Evolutionary conservation across 2,888 invertebrate species (phyloP).

Genomic region (Drosophila phalerata): DNA sequence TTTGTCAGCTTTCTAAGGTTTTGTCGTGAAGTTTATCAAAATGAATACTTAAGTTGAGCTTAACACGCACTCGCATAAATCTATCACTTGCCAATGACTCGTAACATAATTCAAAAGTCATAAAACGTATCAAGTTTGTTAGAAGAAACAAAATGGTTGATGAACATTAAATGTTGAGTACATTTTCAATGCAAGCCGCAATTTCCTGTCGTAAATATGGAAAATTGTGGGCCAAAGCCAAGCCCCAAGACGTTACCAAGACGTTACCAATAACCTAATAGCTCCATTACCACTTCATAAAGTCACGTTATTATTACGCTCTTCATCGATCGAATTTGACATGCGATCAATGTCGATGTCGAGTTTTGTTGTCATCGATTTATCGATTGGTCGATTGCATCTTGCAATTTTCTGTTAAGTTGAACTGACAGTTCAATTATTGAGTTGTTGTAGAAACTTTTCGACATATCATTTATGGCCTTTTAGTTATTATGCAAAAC

Average conservation of each 20-base stretch:
- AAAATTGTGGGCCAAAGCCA: constrained; percentile 75
- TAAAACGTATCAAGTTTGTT: constrained; percentile 52
- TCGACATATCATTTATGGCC: constrained; percentile 63
- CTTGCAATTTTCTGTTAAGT: constrained; percentile 52
- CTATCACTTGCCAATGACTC: constrained; percentile 61
- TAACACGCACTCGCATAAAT: constrained; percentile 73
- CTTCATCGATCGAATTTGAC: constrained; percentile 37
- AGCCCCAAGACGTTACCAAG: constrained; percentile 25
- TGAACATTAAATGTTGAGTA: constrained; percentile 27
- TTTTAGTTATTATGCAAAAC: constrained; percentile 77
- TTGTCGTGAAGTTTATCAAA: neutral
- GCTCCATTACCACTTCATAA: constrained; percentile 84
- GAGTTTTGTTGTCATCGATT: constrained; percentile 29
- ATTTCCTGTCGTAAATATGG: constrained; percentile 84
- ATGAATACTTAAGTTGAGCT: constrained; percentile 5
- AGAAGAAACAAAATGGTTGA: constrained; percentile 50
- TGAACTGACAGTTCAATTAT: constrained; percentile 18
- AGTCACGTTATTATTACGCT: constrained; percentile 82
- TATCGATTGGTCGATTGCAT: constrained; percentile 52
- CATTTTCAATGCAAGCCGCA: constrained; percentile 74
- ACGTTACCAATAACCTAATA: constrained; percentile 67
- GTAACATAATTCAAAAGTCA: constrained; percentile 62
- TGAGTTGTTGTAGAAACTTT: constrained; percentile 48
- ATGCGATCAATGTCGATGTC: constrained; percentile 49
- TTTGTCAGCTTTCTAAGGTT: constrained; percentile 34